These are phyloP conservation scores for Hippopotamus amphibius DNA, from an alignment of 2,113 vertebrate genomes.

Conservation along the genomic window DNA sequence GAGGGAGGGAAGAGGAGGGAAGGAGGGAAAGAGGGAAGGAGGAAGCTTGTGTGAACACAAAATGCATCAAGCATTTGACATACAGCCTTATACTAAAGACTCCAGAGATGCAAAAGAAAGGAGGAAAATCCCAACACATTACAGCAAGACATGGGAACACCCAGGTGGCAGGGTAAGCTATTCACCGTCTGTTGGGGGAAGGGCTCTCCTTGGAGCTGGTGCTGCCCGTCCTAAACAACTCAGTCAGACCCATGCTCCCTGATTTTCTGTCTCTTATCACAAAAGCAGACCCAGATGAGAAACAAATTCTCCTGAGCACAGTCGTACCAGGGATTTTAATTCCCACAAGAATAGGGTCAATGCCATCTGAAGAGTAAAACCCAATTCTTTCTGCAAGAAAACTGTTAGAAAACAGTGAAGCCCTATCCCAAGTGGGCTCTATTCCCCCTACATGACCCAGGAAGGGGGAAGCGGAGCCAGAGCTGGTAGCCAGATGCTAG, in stretches of 20 bases:
- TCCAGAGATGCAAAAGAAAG: too few species aligned
- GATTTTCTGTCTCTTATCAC: background rate
- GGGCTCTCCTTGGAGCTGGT: background rate
- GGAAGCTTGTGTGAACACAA: rapidly evolving
- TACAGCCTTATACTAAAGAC: background rate
- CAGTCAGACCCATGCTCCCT: background rate
- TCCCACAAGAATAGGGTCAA: too few species aligned
- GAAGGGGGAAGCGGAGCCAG: background rate
- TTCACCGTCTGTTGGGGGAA: rapidly evolving
- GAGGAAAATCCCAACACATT: rapidly evolving
- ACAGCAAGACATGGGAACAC: background rate
- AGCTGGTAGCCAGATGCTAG: background rate
- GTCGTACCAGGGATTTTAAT: background rate
- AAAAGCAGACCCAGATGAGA: background rate
- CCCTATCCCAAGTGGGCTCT: rapidly evolving
- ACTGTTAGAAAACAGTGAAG: background rate
- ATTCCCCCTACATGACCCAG: too few species aligned
- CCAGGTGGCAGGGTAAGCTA: background rate
- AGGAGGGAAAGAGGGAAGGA: rapidly evolving
- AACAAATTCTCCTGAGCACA: background rate
- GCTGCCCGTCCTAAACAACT: background rate
- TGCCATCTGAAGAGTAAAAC: background rate
- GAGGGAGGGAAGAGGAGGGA: rapidly evolving
- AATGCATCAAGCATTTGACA: rapidly evolving
- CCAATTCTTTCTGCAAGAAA: background rate